These are phyloP conservation scores for Actinia tenebrosa DNA, from an alignment of 64 coral and sea anemone genomes.

Conservation along the genomic window DNA sequence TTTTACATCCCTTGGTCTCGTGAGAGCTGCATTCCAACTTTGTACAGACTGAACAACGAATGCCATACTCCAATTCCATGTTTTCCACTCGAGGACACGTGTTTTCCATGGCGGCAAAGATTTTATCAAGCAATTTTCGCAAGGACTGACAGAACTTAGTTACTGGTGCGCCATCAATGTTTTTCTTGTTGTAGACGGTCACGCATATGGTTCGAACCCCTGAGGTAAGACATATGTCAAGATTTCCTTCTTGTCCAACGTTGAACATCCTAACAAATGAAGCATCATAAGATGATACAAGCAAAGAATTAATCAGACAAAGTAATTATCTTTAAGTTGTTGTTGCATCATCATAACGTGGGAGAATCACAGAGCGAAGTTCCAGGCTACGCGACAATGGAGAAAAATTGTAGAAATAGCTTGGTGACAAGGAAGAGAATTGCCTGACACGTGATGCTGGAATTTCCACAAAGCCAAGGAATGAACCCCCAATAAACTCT, in stretches of 20 bases:
- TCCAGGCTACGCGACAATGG: too few species aligned
- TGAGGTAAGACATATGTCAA: neutral
- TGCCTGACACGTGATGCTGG: too few species aligned
- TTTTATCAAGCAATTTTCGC: neutral
- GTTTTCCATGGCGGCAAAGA: neutral
- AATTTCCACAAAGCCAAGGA: too few species aligned
- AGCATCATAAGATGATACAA: neutral
- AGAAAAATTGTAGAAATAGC: too few species aligned
- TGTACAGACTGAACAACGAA: neutral
- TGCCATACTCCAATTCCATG: neutral
- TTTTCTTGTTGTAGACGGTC: neutral
- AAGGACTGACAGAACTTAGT: neutral
- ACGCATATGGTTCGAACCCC: neutral
- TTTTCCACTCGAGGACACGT: slow-evolving; percentile 7
- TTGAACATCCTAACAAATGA: neutral
- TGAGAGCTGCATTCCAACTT: neutral
- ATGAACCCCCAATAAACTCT: too few species aligned
- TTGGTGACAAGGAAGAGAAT: too few species aligned
- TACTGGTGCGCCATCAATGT: neutral
- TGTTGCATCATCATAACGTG: too few species aligned
- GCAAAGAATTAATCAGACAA: too few species aligned
- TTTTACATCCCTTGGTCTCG: neutral
- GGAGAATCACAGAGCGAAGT: too few species aligned
- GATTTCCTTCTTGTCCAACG: neutral
- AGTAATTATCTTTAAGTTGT: too few species aligned